These are phyloP conservation scores for Copidosoma floridanum DNA, from an alignment of 1,140 invertebrate genomes.

Conservation along the genomic window DNA sequence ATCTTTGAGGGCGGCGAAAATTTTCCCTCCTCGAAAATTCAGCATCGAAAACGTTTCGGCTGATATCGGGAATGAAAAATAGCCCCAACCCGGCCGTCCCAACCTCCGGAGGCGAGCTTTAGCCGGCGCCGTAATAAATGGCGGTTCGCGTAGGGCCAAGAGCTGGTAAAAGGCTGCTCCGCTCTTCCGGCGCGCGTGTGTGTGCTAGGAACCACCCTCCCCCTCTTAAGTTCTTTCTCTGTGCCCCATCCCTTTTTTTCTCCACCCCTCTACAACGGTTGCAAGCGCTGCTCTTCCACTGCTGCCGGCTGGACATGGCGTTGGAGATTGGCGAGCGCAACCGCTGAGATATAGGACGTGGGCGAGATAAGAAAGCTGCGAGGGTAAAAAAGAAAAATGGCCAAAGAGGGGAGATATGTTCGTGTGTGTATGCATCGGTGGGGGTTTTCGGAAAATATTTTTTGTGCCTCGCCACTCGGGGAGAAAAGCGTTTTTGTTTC, in stretches of 20 bases:
- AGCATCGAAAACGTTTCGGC: conserved; percentile 8
- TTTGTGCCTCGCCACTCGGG: too few relatives aligned
- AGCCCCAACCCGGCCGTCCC: too few relatives aligned
- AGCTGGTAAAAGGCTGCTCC: neutral
- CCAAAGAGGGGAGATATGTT: neutral
- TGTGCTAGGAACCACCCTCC: neutral
- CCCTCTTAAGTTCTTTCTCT: too few relatives aligned
- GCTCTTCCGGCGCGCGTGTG: neutral
- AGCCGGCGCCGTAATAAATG: conserved; percentile 12
- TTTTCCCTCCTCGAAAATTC: conserved; percentile 2
- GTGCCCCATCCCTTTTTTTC: too few relatives aligned
- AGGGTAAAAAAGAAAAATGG: too few relatives aligned
- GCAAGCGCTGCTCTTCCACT: conserved; percentile 1
- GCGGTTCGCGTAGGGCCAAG: conserved; percentile 3
- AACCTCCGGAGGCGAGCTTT: neutral
- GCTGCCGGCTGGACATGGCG: neutral
- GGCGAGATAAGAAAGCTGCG: too few relatives aligned
- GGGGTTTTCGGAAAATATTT: too few relatives aligned
- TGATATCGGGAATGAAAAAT: conserved; percentile 17
- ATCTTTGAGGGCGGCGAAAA: neutral
- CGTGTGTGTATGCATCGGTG: too few relatives aligned
- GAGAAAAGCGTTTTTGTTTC: too few relatives aligned
- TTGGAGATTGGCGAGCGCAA: neutral
- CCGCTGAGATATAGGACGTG: too few relatives aligned
- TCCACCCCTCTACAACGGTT: too few relatives aligned